A percentile compares a stretch with the other conserved stretches of the same genome.
Conservation (phyloP, 1,140 invertebrate genomes). For the Colletes latitarsis region DNA sequence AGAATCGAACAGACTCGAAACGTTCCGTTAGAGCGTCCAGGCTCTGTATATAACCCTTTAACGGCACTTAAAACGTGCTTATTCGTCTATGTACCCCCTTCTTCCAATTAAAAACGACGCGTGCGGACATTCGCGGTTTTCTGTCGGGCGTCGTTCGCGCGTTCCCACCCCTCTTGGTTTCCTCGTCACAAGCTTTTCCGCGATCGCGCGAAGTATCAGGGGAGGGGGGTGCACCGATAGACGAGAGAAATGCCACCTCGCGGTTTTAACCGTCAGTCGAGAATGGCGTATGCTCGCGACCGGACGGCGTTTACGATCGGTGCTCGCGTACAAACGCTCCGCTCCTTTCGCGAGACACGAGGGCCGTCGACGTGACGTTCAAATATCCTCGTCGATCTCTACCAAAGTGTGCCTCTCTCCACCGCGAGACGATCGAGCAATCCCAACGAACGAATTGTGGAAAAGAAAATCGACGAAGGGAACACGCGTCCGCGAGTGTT, state of each 20-base stretch:
- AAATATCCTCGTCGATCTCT: neutral
- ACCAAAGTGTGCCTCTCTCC: no score
- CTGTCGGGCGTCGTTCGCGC: neutral
- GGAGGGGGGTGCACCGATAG: slow-evolving; percentile 16
- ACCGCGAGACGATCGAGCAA: no score
- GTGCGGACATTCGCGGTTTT: slow-evolving; percentile 19
- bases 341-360: neutral
- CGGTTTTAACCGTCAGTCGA: slow-evolving; percentile 60
- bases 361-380: neutral
- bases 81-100: neutral
- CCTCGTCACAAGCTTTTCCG: slow-evolving; percentile 15
- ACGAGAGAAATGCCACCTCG: slow-evolving; percentile 32
- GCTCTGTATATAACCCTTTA: no score
- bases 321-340: slow-evolving; percentile 6
- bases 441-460: no score
- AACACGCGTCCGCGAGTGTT: no score
- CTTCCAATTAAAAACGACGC: slow-evolving; percentile 10
- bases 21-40: no score
- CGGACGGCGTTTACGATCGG: slow-evolving; percentile 45
- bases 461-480: no score
- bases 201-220: slow-evolving; percentile 5
- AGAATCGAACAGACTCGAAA: no score
- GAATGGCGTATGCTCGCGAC: slow-evolving; percentile 56
- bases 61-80: no score
- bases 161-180: neutral